A percentile compares a stretch with the other conserved stretches of the same genome.
Evolutionary conservation across 2,888 invertebrate species (phyloP).

Genomic region (Creontiades dilutus): DNA sequence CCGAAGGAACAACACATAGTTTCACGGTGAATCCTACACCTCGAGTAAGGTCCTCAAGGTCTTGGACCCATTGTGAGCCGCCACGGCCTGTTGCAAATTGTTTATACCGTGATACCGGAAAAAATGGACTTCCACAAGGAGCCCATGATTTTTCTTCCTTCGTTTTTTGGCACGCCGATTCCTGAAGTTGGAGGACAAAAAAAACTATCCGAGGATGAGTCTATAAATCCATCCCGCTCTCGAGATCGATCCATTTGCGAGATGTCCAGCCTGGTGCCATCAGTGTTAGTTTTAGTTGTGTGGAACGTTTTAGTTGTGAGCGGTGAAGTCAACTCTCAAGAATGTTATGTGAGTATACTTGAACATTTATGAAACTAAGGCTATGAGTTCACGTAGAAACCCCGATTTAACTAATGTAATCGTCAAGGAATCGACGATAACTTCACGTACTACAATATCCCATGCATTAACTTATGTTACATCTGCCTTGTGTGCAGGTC

Average conservation of each 20-base stretch:
- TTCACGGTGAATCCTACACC: constrained; percentile 54
- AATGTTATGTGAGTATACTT: constrained; percentile 38
- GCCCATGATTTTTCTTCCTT: constrained; percentile 6
- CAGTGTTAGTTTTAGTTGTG: background rate
- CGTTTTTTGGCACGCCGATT: background rate
- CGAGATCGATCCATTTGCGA: constrained; percentile 47
- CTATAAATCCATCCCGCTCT: constrained; percentile 48
- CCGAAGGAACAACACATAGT: constrained; percentile 37
- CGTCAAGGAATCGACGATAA: too few species aligned
- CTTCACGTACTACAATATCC: background rate
- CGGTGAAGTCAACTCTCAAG: background rate
- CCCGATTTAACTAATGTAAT: background rate
- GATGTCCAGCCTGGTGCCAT: constrained; percentile 56
- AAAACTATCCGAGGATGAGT: constrained; percentile 48
- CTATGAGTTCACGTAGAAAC: background rate
- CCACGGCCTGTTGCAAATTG: constrained; percentile 57
- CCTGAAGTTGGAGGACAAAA: background rate
- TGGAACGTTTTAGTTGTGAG: background rate
- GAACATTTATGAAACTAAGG: background rate
- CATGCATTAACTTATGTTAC: background rate
- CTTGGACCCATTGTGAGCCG: constrained; percentile 47
- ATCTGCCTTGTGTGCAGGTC: too few species aligned
- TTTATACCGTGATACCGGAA: constrained; percentile 59
- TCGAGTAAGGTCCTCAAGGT: constrained; percentile 4
- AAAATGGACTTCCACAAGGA: constrained; percentile 27